Evolutionary conservation across 2,113 vertebrate species (phyloP).

Genomic region (Nannobrachium achirus): DNA sequence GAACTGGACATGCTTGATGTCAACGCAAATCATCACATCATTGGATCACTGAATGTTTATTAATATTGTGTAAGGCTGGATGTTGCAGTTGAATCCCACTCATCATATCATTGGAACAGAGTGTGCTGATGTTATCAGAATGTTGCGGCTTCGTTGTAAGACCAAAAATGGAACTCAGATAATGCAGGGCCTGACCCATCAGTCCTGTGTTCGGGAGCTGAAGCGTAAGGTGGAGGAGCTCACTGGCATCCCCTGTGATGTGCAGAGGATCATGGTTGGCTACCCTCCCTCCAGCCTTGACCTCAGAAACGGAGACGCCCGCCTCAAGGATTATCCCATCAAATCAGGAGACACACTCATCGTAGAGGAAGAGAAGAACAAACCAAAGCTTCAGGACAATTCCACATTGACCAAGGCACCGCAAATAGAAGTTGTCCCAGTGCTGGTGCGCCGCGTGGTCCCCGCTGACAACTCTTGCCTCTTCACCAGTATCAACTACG

Average conservation of each 20-base stretch:
- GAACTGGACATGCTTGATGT: no score
- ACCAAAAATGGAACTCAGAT: conserved; percentile 93
- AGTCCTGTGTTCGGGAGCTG: conserved; percentile 90
- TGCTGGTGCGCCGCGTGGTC: conserved; percentile 85
- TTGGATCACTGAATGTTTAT: no score
- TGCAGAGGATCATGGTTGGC: conserved; percentile 94
- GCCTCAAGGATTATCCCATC: conserved; percentile 90
- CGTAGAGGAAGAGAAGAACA: conserved; percentile 92
- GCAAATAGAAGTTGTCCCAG: conserved; percentile 72
- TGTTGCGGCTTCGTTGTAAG: conserved; percentile 95
- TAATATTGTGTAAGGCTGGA: no score
- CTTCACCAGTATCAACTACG: conserved; percentile 95
- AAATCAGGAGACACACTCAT: conserved; percentile 97
- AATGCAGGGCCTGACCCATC: conserved; percentile 91
- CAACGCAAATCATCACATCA: no score
- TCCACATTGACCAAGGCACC: conserved; percentile 72
- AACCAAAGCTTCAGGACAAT: conserved; percentile 73
- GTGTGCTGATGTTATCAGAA: conserved; percentile 50
- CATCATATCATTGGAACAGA: no score
- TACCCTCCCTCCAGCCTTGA: conserved; percentile 92
- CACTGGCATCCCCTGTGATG: conserved; percentile 89
- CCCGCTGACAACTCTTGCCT: conserved; percentile 98
- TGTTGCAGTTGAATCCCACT: no score
- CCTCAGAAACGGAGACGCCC: conserved; percentile 84
- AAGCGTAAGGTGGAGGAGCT: conserved; percentile 89